phyloP scores from a whole-genome alignment of 2,113 vertebrate species.

The Okapia johnstoni region DNA sequence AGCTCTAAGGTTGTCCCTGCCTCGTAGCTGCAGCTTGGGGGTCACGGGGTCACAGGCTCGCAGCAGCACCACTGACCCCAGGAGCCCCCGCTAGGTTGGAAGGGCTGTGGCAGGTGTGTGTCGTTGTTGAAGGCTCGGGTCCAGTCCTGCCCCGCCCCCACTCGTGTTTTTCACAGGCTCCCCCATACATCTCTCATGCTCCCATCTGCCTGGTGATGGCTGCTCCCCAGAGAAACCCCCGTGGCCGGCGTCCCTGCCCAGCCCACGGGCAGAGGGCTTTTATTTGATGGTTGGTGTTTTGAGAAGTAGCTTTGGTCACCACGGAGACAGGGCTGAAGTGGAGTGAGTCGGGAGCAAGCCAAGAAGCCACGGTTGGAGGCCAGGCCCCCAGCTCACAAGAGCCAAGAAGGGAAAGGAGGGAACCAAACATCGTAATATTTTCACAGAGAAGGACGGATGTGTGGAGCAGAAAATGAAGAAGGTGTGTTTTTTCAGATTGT shows the following conservation, averaged over 20 bases:
- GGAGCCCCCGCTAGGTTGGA: background rate
- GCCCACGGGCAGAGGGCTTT: background rate
- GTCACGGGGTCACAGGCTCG: fast-evolving
- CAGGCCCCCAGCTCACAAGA: background rate
- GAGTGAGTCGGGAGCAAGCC: background rate
- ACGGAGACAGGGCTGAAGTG: background rate
- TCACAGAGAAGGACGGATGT: background rate
- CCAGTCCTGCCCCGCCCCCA: background rate
- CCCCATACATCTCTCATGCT: background rate
- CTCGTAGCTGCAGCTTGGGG: background rate
- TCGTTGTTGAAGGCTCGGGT: background rate
- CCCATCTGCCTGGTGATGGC: background rate
- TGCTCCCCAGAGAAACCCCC: background rate
- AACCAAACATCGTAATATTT: background rate
- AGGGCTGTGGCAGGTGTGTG: background rate
- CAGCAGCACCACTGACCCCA: background rate
- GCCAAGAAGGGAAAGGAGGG: background rate
- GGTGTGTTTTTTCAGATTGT: constrained; percentile 12
- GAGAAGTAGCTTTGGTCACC: background rate
- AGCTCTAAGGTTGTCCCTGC: background rate
- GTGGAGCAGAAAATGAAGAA: background rate
- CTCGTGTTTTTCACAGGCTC: background rate
- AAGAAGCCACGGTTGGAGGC: background rate
- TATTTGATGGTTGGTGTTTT: background rate
- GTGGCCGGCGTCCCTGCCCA: fast-evolving